phyloP scores from a whole-genome alignment of 2,113 vertebrate genomes.

The Anser cygnoides region DNA sequence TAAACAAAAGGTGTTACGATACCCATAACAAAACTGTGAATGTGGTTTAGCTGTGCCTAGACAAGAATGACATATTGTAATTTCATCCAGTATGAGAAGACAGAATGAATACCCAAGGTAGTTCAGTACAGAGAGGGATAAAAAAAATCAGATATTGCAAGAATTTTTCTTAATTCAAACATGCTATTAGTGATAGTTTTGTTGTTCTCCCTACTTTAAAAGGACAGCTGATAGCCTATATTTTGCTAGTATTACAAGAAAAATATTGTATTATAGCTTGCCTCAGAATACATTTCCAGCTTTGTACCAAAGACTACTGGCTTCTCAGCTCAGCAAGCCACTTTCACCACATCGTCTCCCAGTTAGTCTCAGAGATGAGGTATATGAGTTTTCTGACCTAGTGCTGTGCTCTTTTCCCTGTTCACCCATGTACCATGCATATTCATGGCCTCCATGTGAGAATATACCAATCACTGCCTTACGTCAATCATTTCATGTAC shows the following conservation, averaged over 20 bases:
- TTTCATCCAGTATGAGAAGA: not conserved
- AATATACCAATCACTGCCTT: not conserved
- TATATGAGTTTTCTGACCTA: not conserved
- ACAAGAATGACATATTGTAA: not conserved
- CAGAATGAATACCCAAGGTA: not conserved
- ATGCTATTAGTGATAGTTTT: not conserved
- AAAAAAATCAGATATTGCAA: not conserved
- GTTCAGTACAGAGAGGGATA: not conserved
- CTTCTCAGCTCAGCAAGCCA: not conserved
- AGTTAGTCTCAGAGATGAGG: not conserved
- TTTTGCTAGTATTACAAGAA: not conserved
- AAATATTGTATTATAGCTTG: not conserved
- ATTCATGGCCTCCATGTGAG: not conserved
- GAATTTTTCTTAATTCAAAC: not conserved
- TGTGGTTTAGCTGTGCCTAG: not conserved
- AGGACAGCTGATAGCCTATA: not conserved
- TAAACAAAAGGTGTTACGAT: not conserved
- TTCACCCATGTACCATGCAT: not conserved
- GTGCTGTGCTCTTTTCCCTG: not conserved
- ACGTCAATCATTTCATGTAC: not conserved
- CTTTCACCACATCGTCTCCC: no score
- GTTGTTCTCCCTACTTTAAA: not conserved
- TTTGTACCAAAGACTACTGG: not conserved
- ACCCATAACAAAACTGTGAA: conserved; percentile 1
- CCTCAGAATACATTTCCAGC: not conserved